These are phyloP conservation scores for Drosophila azteca DNA, from an alignment of 1,140 invertebrate genomes.

Conservation along the genomic window DNA sequence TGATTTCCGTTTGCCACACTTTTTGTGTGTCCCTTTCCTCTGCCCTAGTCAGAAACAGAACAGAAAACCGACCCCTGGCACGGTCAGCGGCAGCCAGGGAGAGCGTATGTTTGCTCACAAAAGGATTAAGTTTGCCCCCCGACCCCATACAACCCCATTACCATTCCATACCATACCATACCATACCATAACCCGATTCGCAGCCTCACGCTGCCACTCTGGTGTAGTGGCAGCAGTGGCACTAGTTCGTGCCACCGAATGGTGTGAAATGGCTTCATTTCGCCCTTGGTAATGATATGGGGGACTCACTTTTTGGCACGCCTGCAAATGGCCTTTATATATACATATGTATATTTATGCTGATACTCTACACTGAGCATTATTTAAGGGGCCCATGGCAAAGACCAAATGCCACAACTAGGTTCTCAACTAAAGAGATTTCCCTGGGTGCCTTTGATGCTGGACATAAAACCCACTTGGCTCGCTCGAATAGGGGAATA, in stretches of 20 bases:
- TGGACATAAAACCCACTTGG: slow-evolving; percentile 23
- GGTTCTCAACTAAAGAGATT: not conserved
- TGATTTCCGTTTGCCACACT: slow-evolving; percentile 75
- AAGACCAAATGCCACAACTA: not conserved
- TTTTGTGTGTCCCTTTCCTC: slow-evolving; percentile 45
- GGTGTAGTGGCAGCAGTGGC: not conserved
- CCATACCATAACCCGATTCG: not conserved
- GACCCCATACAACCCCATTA: slow-evolving; percentile 5
- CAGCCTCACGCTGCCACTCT: not conserved
- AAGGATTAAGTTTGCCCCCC: slow-evolving; percentile 69
- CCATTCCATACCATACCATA: not conserved
- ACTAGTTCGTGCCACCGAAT: slow-evolving; percentile 33
- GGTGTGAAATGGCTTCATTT: slow-evolving; percentile 67
- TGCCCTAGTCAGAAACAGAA: slow-evolving; percentile 23
- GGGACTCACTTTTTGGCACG: slow-evolving; percentile 13
- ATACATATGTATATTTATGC: slow-evolving; percentile 22
- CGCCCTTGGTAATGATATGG: slow-evolving; percentile 51
- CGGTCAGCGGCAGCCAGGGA: slow-evolving; percentile 23
- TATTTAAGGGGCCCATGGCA: no score
- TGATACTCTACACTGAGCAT: slow-evolving; percentile 20
- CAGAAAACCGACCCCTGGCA: not conserved
- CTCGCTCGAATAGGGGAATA: slow-evolving; percentile 7
- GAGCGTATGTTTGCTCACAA: slow-evolving; percentile 72
- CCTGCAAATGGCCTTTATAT: slow-evolving; percentile 23
- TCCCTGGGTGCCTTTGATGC: slow-evolving; percentile 24